Base-by-base conservation (phyloP, 2,113 vertebrate genomes). In the Apeltes quadracus region DNA sequence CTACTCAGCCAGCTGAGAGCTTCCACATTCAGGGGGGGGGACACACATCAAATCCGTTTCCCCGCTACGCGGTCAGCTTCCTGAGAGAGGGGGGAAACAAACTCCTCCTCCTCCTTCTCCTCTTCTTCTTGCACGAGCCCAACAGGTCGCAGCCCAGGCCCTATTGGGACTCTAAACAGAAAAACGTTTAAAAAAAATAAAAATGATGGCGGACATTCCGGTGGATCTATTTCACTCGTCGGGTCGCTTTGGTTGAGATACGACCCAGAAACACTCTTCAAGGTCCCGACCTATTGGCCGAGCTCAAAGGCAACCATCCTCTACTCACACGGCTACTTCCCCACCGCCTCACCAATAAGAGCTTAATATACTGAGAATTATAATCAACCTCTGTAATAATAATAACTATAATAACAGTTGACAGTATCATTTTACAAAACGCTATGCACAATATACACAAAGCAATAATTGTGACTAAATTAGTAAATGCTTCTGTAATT, bases 401-500 rank as follows among this genome's bases (percentile, higher is more conserved):
- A 87, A 84, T 57, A 75, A 79, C 82, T 78, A 80, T 69, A 84
- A 77, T 81, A 81, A 88, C 79, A 84, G 85, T 64, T 91, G 81
- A 91, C 91, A 90, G 89, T 71, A 78, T 88, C 75, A 94, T 86
- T 94, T 95, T 94, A 94, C 95, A 96, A 96, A 97, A 96, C 94
- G 91, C 87, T 91, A 91, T 92, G 91, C 90, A 96, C 94, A 91
- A 94, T 94, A 95, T 94, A 95, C 94, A 96, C 92, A 94, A 94
- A 96, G 95, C 93, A 92, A 89, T 76, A 86, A 66, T 91, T 87
- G 85, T 84, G 92, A 94, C 90, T 95, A 93, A 91, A 89, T 94
- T 90, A 90, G 87, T 94, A 94, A 92, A 94, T 93, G 94, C 94
- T 96, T 95, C 84, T 91, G 94, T 94, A 95, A 93, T 97, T 98